Evolutionary conservation across 2,113 vertebrate species (phyloP).

Genomic region (Nicator chloris): DNA sequence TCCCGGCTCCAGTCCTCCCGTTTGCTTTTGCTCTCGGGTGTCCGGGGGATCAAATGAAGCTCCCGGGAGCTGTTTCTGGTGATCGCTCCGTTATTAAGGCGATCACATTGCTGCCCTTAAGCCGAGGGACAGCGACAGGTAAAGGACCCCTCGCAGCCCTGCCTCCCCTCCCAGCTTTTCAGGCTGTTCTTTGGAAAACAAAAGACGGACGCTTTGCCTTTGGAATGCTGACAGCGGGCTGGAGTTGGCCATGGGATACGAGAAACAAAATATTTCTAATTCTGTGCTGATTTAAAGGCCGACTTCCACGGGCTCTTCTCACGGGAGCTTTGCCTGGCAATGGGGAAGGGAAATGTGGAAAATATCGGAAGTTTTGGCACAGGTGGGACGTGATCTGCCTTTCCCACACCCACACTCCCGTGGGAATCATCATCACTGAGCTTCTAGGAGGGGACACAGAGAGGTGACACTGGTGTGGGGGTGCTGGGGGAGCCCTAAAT

Average conservation of each 20-base stretch:
- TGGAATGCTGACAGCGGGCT: neutral
- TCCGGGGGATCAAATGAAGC: neutral
- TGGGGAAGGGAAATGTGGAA: neutral
- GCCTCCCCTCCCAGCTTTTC: neutral
- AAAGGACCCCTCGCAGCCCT: neutral
- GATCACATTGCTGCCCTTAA: rapidly evolving
- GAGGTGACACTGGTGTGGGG: neutral
- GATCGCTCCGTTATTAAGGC: rapidly evolving
- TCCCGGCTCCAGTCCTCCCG: neutral
- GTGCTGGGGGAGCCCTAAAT: neutral
- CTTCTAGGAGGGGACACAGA: neutral
- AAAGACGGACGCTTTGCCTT: neutral
- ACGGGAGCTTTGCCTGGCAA: neutral
- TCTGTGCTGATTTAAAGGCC: neutral
- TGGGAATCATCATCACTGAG: rapidly evolving
- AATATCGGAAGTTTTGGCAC: neutral
- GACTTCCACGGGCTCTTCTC: neutral
- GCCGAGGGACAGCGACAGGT: neutral
- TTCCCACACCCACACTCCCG: rapidly evolving
- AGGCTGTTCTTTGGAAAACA: neutral
- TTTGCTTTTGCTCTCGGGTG: neutral
- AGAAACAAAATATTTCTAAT: neutral
- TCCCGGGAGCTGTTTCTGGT: rapidly evolving
- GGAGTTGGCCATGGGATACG: neutral
- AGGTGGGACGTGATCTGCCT: neutral